phyloP scores from a whole-genome alignment of 2,797 vertebrate genomes.

The Hoplostethus mediterraneus region DNA sequence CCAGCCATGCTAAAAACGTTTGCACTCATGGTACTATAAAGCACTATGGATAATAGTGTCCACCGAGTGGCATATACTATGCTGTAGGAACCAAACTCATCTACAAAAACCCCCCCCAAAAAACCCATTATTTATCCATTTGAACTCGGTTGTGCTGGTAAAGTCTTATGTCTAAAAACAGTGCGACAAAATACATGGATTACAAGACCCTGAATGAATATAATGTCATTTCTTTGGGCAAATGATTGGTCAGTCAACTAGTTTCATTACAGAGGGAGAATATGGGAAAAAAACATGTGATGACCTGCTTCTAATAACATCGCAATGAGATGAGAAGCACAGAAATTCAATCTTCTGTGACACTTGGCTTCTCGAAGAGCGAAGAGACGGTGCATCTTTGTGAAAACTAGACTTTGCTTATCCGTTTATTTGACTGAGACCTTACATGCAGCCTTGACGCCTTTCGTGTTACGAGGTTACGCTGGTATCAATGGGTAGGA shows the following conservation, averaged over 20 bases:
- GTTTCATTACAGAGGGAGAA: conserved; percentile 35
- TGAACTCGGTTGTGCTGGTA: too few relatives aligned
- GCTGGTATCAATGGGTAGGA: background rate
- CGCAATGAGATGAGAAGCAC: conserved; percentile 13
- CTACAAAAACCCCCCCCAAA: too few relatives aligned
- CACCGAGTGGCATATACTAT: too few relatives aligned
- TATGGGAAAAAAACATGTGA: background rate
- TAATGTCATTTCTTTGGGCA: background rate
- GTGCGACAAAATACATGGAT: too few relatives aligned
- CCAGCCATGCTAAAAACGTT: too few relatives aligned
- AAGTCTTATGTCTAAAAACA: too few relatives aligned
- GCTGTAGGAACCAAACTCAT: too few relatives aligned
- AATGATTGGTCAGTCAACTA: conserved; percentile 7
- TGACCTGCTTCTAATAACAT: conserved; percentile 21
- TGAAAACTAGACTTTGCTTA: too few relatives aligned
- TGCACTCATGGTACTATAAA: too few relatives aligned
- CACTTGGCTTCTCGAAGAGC: background rate
- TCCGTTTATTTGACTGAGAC: background rate
- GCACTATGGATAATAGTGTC: too few relatives aligned
- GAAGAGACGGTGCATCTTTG: background rate
- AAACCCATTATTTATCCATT: too few relatives aligned
- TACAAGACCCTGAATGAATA: too few relatives aligned
- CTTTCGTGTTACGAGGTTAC: conserved; percentile 13
- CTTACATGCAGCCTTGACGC: background rate
- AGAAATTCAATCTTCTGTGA: conserved; percentile 9